Conservation (phyloP, 1,140 invertebrate species). For the Adoxophyes honmai region DNA sequence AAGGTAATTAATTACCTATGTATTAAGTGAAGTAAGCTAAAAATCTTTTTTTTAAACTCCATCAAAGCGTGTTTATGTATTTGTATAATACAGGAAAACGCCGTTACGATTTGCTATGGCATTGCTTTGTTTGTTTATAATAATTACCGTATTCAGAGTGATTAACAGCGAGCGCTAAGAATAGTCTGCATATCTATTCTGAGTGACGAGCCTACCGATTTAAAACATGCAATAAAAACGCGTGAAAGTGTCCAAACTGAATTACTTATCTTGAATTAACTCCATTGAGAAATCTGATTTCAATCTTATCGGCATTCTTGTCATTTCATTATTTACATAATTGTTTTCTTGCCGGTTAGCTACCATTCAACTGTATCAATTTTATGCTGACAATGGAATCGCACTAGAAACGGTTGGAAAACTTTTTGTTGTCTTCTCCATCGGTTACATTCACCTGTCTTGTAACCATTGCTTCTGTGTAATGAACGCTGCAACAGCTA, state of each 20-base stretch:
- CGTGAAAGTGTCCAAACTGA: constrained; percentile 7
- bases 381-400: constrained; percentile 28
- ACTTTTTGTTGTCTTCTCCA: constrained; percentile 52
- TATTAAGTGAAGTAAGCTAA: too few relatives aligned
- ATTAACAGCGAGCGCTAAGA: too few relatives aligned
- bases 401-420: constrained; percentile 46
- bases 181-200: too few relatives aligned
- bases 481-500: constrained; percentile 36
- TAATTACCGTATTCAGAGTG: too few relatives aligned
- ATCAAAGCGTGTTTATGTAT: too few relatives aligned
- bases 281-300: constrained; percentile 5
- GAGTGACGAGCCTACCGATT: too few relatives aligned
- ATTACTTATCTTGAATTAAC: constrained; percentile 12
- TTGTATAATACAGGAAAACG: too few relatives aligned
- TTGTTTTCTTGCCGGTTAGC: neutral
- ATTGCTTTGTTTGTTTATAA: too few relatives aligned
- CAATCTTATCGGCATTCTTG: constrained; percentile 8
- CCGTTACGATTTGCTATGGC: too few relatives aligned
- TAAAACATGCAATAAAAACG: neutral
- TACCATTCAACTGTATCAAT: constrained; percentile 12
- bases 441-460: constrained; percentile 64
- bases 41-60: too few relatives aligned
- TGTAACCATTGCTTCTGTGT: constrained; percentile 44
- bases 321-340: constrained; percentile 13
- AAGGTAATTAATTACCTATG: too few relatives aligned